Base-by-base conservation (phyloP, 2,888 invertebrate species). In the Catocala nupta region DNA sequence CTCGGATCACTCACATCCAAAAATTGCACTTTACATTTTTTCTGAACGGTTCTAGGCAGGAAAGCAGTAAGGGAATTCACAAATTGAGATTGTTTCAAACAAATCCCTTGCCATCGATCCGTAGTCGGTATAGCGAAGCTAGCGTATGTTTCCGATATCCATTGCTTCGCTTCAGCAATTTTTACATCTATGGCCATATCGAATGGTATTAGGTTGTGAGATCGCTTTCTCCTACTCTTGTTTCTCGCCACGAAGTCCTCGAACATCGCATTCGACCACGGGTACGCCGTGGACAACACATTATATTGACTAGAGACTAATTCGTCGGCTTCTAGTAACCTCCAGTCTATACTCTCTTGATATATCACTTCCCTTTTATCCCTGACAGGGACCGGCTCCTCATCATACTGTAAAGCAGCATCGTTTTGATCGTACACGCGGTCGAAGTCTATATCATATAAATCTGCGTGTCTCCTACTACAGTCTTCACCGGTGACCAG, bases 41-140 rank as follows among this genome's bases (percentile, higher is more conserved):
- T 96, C 70, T 96, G 95, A 8, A 97, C 96, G 0, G 97, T 96
- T 73, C 95, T 95, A 0, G 97, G 97, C 63, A 98, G 88, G 81
- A 98, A 97, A 33, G 97, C 96, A 55, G 96, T 95, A 16, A 98
- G 92, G 8, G 97, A 97, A 80, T 97, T 97, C 50, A 98, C 95
- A 81, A 96, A 96, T 82, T 98, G 98, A 5, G 97, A 97, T 77
- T 96, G 95, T 74, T 96, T 95, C 70, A 98, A 88, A 81, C 98
- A 98, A 65, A 98, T 97, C 79, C 97, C 96, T 78, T 96, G 96
- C 96, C 97, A 97, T 81, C 96, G 96, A 84, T 96, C 96, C 36
- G 96, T 96, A 39, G 97, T 97, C 61, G 97, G 97, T 90, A 98
- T 97, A n/a, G 97, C 96, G 85, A 97, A 98, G 43, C 97, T 97